These are phyloP conservation scores for Strix aluco DNA, from an alignment of 2,113 vertebrate species.

Conservation along the genomic window DNA sequence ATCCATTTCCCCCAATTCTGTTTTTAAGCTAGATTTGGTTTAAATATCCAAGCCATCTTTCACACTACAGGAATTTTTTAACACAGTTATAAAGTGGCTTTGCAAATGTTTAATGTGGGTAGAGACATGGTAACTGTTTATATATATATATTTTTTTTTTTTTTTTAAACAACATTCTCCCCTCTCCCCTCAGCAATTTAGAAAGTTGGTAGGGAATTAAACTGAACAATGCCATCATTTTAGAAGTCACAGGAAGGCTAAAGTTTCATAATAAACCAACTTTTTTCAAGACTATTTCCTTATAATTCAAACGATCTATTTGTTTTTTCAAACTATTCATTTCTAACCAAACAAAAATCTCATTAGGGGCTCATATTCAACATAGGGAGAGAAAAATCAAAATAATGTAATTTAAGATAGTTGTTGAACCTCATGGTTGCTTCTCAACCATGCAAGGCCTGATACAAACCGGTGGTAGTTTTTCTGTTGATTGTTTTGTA, in stretches of 20 bases:
- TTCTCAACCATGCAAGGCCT: not conserved
- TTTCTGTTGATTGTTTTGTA: not conserved
- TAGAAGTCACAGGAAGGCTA: not conserved
- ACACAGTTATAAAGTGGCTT: not conserved
- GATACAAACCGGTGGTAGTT: not conserved
- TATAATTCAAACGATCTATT: not conserved
- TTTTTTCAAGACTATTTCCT: not conserved
- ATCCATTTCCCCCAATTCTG: not conserved
- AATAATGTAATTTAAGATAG: not conserved
- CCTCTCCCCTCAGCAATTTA: not conserved
- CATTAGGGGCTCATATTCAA: not conserved
- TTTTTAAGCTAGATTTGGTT: not conserved
- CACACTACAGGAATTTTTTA: not conserved
- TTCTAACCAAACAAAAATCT: not conserved
- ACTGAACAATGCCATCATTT: not conserved
- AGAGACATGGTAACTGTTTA: not conserved
- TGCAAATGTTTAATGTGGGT: not conserved
- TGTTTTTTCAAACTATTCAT: not conserved
- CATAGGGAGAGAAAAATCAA: not conserved
- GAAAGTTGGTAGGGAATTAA: not conserved
- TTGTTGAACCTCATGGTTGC: not conserved
- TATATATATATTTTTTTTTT: not conserved
- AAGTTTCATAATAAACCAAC: conserved; percentile 18
- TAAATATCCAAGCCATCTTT: not conserved
- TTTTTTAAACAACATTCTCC: not conserved